Percentiles rank a stretch among this genome's conserved stretches.
phyloP scores from a whole-genome alignment of 2,113 vertebrate genomes.

The Aleadryas rufinucha region DNA sequence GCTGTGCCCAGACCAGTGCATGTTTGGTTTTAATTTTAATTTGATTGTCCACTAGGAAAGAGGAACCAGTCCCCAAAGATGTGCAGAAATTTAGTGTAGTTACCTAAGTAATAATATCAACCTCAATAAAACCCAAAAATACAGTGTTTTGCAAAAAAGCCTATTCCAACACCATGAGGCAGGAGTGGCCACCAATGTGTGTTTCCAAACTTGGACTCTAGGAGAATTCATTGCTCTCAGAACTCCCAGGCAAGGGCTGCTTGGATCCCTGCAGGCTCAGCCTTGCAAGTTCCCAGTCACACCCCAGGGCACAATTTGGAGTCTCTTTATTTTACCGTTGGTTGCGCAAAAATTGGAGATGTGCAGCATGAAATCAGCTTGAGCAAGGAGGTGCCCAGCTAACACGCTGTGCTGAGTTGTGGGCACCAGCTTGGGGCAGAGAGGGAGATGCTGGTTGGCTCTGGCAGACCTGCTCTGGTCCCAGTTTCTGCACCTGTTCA shows the following conservation, averaged over 20 bases:
- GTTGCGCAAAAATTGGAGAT: not conserved
- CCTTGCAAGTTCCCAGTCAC: not conserved
- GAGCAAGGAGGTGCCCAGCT: not conserved
- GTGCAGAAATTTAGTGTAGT: not conserved
- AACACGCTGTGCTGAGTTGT: accelerated
- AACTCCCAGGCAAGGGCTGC: not conserved
- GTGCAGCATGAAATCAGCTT: accelerated
- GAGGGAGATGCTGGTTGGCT: not conserved
- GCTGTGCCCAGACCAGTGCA: accelerated
- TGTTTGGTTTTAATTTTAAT: not conserved
- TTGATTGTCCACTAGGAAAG: not conserved
- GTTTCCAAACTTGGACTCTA: not conserved
- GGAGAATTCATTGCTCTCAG: not conserved
- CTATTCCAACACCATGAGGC: not conserved
- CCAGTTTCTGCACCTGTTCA: accelerated
- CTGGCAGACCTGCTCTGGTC: not conserved
- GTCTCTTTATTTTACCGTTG: not conserved
- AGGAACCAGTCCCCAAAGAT: not conserved
- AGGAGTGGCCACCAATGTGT: not conserved
- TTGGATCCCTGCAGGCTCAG: not conserved
- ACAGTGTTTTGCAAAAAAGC: not conserved
- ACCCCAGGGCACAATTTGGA: not conserved
- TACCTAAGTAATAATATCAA: not conserved
- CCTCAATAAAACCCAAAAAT: not conserved
- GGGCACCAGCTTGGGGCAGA: not conserved